Evolutionary conservation across 2,113 vertebrate species (phyloP).

Genomic region (Riparia riparia): DNA sequence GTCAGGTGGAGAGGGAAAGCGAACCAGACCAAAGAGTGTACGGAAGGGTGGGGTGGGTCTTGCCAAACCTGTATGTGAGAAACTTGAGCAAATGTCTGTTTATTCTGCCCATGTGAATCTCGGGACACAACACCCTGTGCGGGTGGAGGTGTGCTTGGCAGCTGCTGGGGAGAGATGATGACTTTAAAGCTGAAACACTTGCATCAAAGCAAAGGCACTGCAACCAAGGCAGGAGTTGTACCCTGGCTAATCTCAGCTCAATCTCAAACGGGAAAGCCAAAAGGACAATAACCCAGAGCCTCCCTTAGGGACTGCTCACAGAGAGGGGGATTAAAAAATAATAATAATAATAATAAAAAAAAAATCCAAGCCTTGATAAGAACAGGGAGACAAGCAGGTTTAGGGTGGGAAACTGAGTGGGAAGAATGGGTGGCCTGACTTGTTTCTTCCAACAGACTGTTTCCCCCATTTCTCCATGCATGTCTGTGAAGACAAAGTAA

Average conservation of each 20-base stretch:
- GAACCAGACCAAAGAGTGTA: background rate
- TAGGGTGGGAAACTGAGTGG: background rate
- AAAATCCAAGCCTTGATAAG: background rate
- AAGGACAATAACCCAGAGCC: background rate
- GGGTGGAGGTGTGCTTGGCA: background rate
- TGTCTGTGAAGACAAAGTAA: background rate
- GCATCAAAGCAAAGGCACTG: background rate
- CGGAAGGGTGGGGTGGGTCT: background rate
- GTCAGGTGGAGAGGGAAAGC: background rate
- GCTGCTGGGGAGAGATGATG: background rate
- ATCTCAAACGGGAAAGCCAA: background rate
- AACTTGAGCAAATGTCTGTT: background rate
- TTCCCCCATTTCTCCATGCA: background rate
- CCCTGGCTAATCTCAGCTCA: background rate
- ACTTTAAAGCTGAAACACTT: background rate
- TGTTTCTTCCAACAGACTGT: background rate
- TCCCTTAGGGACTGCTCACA: background rate
- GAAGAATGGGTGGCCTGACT: background rate
- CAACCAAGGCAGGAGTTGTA: rapidly evolving
- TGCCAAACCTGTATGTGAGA: background rate
- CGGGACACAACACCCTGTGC: background rate
- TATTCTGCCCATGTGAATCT: background rate
- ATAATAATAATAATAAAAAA: too few species aligned
- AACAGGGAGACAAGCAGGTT: background rate
- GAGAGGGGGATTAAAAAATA: background rate